Conservation (phyloP, 2,888 invertebrate species). For the Brenthis daphne region DNA sequence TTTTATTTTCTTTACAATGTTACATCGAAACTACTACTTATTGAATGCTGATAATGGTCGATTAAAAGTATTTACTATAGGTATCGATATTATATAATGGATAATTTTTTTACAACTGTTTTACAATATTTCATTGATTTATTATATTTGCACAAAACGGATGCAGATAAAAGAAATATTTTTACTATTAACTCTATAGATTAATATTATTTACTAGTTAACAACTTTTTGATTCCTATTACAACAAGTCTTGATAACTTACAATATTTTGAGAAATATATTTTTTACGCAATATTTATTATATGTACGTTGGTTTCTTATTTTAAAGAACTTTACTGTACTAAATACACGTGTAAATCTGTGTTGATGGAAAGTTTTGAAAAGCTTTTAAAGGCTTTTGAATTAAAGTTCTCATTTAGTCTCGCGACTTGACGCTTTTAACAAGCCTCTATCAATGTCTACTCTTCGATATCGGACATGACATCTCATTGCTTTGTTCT, state of each 20-base stretch:
- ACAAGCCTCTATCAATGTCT: conserved; percentile 25
- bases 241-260: background rate
- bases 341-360: background rate
- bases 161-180: background rate
- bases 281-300: no score
- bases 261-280: background rate
- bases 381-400: conserved; percentile 20
- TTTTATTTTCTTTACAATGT: conserved; percentile 36
- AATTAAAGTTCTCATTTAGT: background rate
- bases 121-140: background rate
- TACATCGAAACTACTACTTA: conserved; percentile 8
- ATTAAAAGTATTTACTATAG: background rate
- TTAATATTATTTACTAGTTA: background rate
- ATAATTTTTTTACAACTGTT: no score
- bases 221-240: background rate
- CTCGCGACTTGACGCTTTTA: background rate
- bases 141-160: background rate
- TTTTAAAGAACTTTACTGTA: no score
- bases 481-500: conserved; percentile 51
- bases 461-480: conserved; percentile 44
- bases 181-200: background rate
- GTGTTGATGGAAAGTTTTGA: background rate
- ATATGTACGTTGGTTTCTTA: no score
- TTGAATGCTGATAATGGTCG: background rate
- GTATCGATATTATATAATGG: no score